Evolutionary conservation across 2,797 vertebrate genomes (phyloP).

Genomic region (Fundulus diaphanus): DNA sequence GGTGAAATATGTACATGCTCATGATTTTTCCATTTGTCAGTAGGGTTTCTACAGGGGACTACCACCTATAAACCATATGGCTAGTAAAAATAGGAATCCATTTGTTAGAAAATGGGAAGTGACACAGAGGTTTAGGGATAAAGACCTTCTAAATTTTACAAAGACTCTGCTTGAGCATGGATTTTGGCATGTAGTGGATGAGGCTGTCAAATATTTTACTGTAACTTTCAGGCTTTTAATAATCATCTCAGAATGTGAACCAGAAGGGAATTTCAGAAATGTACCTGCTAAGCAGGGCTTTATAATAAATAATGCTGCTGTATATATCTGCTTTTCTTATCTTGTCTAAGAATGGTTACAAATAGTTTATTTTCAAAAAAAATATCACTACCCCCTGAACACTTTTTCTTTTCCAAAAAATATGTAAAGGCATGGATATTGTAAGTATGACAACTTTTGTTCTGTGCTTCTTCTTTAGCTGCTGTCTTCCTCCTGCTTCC

Average conservation of each 20-base stretch:
- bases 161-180: constrained; percentile 9
- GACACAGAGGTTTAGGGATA: constrained; percentile 17
- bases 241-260: background rate
- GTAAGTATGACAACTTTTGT: background rate
- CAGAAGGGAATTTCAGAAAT: background rate
- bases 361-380: background rate
- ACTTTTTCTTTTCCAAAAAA: background rate
- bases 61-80: constrained; percentile 53
- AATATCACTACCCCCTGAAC: background rate
- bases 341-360: background rate
- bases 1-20: constrained; percentile 70
- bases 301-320: background rate
- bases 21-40: constrained; percentile 67
- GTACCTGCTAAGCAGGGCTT: background rate
- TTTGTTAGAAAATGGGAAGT: constrained; percentile 50
- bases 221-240: background rate
- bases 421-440: background rate
- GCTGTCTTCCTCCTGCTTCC: too few relatives aligned
- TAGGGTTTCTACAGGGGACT: constrained; percentile 43
- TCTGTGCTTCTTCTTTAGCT: too few relatives aligned
- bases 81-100: constrained; percentile 44
- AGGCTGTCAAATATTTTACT: constrained; percentile 9
- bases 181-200: constrained; percentile 6
- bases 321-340: background rate
- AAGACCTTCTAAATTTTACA: constrained; percentile 39